Conservation (phyloP, 2,888 invertebrate genomes). For the Cosmopolites sordidus region DNA sequence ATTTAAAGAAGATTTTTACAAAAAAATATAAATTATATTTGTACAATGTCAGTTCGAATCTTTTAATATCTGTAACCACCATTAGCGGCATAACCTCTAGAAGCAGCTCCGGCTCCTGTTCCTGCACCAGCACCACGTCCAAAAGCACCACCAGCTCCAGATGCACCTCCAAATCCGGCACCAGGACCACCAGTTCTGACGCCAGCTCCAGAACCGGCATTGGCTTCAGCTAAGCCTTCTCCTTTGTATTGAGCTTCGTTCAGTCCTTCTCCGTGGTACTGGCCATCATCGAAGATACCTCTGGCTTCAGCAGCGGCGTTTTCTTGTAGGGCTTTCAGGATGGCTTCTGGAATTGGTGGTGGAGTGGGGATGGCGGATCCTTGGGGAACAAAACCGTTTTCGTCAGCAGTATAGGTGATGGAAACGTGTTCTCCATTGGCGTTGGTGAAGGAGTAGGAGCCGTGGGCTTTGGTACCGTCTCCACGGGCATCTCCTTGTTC, state of each 20-base stretch:
- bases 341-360: conserved; percentile 56
- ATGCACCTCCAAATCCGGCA: too few relatives aligned
- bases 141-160: neutral
- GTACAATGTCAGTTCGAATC: too few relatives aligned
- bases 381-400: conserved; percentile 53
- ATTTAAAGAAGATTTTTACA: too few relatives aligned
- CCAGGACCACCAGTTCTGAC: neutral
- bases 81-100: neutral
- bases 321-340: conserved; percentile 43
- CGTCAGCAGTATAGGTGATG: conserved; percentile 56
- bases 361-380: conserved; percentile 56
- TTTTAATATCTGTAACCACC: conserved; percentile 4
- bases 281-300: conserved; percentile 25
- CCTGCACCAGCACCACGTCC: neutral
- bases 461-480: conserved; percentile 25
- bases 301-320: conserved; percentile 33
- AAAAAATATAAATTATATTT: neutral
- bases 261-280: conserved; percentile 20
- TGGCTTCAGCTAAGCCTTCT: conserved; percentile 6
- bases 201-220: conserved; percentile 1
- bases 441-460: conserved; percentile 34
- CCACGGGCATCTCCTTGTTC: conserved; percentile 32
- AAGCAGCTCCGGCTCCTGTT: neutral
- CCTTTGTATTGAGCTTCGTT: conserved; percentile 13
- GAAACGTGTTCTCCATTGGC: conserved; percentile 35